These are phyloP conservation scores for Engystomops pustulosus DNA, from an alignment of 2,113 vertebrate species.

Conservation along the genomic window DNA sequence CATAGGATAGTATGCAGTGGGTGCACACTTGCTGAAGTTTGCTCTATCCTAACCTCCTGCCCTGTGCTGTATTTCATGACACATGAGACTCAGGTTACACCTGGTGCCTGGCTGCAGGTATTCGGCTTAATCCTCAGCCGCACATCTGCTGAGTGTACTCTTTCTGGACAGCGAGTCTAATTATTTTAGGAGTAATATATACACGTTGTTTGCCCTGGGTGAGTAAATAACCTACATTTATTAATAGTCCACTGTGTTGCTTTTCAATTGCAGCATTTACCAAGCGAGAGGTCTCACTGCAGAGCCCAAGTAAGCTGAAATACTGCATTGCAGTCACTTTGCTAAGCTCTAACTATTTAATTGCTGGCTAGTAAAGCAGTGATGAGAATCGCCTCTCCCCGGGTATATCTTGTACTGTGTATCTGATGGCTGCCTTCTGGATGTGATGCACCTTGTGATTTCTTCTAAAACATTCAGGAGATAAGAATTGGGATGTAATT, in stretches of 20 bases:
- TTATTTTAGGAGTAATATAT: slow-evolving; percentile 20
- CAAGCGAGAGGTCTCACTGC: slow-evolving; percentile 44
- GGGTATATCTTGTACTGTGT: background rate
- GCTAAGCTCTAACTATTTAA: slow-evolving; percentile 29
- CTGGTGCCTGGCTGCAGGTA: slow-evolving; percentile 9
- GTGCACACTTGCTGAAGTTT: background rate
- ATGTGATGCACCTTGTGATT: background rate
- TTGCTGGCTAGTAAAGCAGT: slow-evolving; percentile 37
- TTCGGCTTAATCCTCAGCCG: background rate
- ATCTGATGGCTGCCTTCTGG: background rate
- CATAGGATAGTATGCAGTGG: background rate
- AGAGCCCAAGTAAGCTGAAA: slow-evolving; percentile 46
- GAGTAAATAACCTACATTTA: background rate
- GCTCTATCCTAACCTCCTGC: background rate
- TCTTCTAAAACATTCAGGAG: background rate
- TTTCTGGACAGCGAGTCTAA: background rate
- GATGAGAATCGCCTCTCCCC: background rate
- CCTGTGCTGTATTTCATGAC: background rate
- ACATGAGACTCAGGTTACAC: slow-evolving; percentile 22
- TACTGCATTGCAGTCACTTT: slow-evolving; percentile 57
- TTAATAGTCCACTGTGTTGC: background rate
- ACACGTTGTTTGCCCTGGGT: slow-evolving; percentile 13
- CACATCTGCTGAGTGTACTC: background rate
- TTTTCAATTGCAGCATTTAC: slow-evolving; percentile 25
- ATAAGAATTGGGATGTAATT: background rate